Evolutionary conservation across 2,797 vertebrate genomes (phyloP).

Genomic region (Tragelaphus eurycerus): DNA sequence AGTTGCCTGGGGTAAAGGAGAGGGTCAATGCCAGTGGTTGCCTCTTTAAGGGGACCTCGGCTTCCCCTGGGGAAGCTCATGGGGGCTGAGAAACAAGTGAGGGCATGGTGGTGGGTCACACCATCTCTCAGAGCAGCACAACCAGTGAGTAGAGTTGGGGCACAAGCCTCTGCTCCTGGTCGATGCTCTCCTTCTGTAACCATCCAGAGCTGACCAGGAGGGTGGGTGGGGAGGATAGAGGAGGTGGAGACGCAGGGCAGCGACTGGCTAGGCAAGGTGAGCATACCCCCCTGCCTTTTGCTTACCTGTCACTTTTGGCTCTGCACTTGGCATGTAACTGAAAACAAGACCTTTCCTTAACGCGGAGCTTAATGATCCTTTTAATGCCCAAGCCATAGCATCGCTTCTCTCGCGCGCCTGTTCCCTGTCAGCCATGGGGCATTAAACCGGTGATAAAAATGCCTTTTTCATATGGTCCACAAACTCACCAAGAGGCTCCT

Average conservation of each 20-base stretch:
- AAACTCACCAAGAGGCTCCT: constrained; percentile 77
- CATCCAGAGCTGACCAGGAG: not conserved
- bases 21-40: not conserved
- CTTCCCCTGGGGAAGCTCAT: not conserved
- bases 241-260: not conserved
- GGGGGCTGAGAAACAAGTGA: not conserved
- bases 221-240: not conserved
- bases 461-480: constrained; percentile 84
- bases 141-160: not conserved
- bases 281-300: constrained; percentile 72
- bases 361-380: constrained; percentile 89
- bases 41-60: not conserved
- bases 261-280: constrained; percentile 61
- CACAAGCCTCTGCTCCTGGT: not conserved
- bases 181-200: not conserved
- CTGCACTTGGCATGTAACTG: constrained; percentile 64
- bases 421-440: constrained; percentile 82
- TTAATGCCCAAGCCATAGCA: constrained; percentile 87
- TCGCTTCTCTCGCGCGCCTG: constrained; percentile 82
- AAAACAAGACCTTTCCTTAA: constrained; percentile 79
- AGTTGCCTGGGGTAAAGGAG: not conserved
- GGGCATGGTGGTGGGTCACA: not conserved
- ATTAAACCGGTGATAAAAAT: constrained; percentile 84
- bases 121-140: not conserved
- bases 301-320: constrained; percentile 81